Evolutionary conservation across 1,140 invertebrate genomes (phyloP), one percentile per base, ranked within the genome.

Genomic region (Oedothorax gibbosus): DNA sequence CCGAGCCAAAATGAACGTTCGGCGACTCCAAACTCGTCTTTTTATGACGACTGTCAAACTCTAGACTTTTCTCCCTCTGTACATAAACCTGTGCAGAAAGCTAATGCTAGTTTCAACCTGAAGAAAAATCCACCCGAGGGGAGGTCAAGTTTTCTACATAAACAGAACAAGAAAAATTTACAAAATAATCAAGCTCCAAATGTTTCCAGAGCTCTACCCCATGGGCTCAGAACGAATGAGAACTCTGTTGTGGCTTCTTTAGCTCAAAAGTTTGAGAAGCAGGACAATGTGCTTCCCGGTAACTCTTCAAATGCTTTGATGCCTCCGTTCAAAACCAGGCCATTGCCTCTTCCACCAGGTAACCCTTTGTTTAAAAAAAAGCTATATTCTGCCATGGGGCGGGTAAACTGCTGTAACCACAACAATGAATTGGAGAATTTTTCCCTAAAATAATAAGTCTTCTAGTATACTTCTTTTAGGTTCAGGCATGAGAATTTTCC

Each of bases 21-120:
- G 14, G 18, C 71, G 18, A 86, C 62, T 20, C 85, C 85, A 35
- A 83, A 56, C 69, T 80, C 85, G 5, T 18, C 62, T 12, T 78
- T 20, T 76, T 86, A 87, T 50, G 81, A 81, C 12, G 87, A 86
- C 15, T 85, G 83, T 77, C 76, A 85, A n/a, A 69, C 76, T 21
- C 53, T 84, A 53, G 80, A 86, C 50, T 79, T 85, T 64, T 51
- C 50, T 50, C 57, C 79, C 49, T 64, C 75, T n/a, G 80, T 85
- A 54, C 77, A 86, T 56, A 69, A 56, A 18, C 68, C 57, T 15
- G 50, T n/a, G 10, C 54, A 82, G 50, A 79, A 79, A 35, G 35
- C 35, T 35, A 79, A 15, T 77, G 35, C n/a, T 12, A 68, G 49
- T 64, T 64, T 57, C 15, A 84, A 66, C 10, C 18, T 50, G n/a